Evolutionary conservation across 1,140 invertebrate genomes (phyloP).

Genomic region (Eupristina koningsbergeri): DNA sequence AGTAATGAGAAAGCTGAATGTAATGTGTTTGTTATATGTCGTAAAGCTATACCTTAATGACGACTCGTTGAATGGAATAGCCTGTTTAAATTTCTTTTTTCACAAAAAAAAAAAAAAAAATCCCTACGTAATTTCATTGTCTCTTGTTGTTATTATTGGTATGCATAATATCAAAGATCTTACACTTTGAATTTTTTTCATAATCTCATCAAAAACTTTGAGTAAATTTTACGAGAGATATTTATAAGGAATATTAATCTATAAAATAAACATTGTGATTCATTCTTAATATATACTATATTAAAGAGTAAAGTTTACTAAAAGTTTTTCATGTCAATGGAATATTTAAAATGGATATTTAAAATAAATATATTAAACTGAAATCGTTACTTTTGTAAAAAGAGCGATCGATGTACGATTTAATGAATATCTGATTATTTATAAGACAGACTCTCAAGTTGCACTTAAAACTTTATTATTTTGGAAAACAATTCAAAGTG

Average conservation of each 20-base stretch:
- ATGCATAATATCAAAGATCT: background rate
- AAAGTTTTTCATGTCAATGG: background rate
- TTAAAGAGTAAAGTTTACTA: constrained; percentile 6
- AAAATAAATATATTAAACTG: background rate
- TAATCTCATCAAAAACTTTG: background rate
- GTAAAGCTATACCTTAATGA: constrained; percentile 44
- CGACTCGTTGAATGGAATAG: constrained; percentile 38
- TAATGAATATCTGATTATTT: background rate
- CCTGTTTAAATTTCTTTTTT: constrained; percentile 32
- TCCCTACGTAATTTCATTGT: constrained; percentile 36
- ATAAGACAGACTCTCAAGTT: background rate
- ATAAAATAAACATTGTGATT: constrained; percentile 5
- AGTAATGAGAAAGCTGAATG: constrained; percentile 46
- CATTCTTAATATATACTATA: constrained; percentile 2
- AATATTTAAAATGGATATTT: no score
- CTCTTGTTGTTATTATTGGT: constrained; percentile 42
- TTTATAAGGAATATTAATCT: constrained; percentile 11
- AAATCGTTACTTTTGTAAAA: background rate
- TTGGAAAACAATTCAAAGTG: constrained; percentile 41
- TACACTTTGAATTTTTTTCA: constrained; percentile 34
- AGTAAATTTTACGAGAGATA: constrained; percentile 27
- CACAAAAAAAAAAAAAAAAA: background rate
- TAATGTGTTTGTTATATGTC: constrained; percentile 52
- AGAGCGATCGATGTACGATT: no score
- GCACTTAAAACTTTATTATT: background rate